Percentiles rank a stretch among this genome's conserved stretches.
phyloP scores from a whole-genome alignment of 2,888 invertebrate species.

The Trachelus iudaicus region DNA sequence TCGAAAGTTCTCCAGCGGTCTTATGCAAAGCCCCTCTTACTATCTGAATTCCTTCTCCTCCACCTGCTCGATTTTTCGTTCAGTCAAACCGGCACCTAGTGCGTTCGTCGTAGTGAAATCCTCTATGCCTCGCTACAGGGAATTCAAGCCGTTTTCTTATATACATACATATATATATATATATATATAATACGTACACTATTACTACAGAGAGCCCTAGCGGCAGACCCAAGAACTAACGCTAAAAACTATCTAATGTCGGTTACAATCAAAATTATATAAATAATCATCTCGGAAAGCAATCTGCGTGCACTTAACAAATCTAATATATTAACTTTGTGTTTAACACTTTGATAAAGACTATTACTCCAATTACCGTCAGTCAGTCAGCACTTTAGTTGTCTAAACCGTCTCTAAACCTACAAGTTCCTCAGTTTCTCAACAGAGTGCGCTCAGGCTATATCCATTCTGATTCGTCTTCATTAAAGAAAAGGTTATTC shows the following conservation, averaged over 20 bases:
- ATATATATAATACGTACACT: background rate
- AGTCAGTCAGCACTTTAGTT: background rate
- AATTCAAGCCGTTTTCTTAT: background rate
- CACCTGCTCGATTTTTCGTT: background rate
- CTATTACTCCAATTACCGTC: background rate
- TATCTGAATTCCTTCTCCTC: background rate
- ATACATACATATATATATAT: too few species aligned
- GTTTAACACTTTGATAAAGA: background rate
- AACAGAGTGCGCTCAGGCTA: background rate
- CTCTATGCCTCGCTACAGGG: background rate
- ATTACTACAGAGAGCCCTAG: background rate
- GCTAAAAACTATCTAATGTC: background rate
- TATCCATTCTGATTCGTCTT: background rate
- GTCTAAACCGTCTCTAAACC: background rate
- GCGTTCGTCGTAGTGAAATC: background rate
- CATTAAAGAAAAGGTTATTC: background rate
- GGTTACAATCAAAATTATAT: background rate
- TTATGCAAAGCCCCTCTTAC: background rate
- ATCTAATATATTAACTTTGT: background rate
- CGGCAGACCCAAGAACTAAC: background rate
- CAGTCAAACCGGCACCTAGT: background rate
- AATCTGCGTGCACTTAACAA: background rate
- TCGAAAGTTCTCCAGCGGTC: background rate
- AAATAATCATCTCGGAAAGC: background rate
- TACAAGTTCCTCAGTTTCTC: background rate